Conservation (phyloP, 2,888 invertebrate species). For the Platypus cylindrus region DNA sequence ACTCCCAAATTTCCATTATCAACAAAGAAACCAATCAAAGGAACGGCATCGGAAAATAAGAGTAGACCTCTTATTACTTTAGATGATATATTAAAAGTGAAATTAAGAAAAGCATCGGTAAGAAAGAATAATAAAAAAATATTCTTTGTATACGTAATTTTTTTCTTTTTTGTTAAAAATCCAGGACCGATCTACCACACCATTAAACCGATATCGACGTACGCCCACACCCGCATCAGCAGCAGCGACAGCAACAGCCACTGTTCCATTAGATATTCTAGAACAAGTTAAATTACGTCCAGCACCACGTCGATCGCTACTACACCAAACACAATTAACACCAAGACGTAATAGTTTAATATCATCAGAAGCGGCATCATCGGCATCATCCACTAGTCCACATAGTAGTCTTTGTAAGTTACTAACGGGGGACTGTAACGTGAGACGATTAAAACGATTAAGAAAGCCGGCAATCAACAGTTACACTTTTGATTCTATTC, state of each 20-base stretch:
- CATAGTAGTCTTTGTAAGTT: slow-evolving; percentile 26
- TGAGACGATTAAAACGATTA: slow-evolving; percentile 27
- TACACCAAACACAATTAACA: slow-evolving; percentile 2
- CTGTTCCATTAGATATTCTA: slow-evolving; percentile 26
- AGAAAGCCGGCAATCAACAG: slow-evolving; percentile 21
- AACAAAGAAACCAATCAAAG: slow-evolving; percentile 16
- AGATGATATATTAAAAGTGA: slow-evolving; percentile 32
- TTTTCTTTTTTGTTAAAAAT: slow-evolving; percentile 4
- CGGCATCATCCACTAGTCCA: slow-evolving; percentile 24
- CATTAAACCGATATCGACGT: too few relatives aligned
- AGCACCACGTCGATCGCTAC: slow-evolving; percentile 15
- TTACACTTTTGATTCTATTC: slow-evolving; percentile 30
- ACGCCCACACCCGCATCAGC: background rate
- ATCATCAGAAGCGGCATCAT: slow-evolving; percentile 11
- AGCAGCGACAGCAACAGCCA: slow-evolving; percentile 17
- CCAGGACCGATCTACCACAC: slow-evolving; percentile 24
- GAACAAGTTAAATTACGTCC: slow-evolving; percentile 28
- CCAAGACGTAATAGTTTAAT: slow-evolving; percentile 2
- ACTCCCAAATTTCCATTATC: slow-evolving; percentile 2
- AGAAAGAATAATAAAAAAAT: slow-evolving; percentile 14
- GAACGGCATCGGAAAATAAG: slow-evolving; percentile 11
- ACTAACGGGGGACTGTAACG: slow-evolving; percentile 22
- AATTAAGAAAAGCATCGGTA: slow-evolving; percentile 29
- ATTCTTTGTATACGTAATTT: background rate
- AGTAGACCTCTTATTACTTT: slow-evolving; percentile 30